Base-by-base conservation (phyloP, 2,888 invertebrate genomes). In the Acronicta leporina region DNA sequence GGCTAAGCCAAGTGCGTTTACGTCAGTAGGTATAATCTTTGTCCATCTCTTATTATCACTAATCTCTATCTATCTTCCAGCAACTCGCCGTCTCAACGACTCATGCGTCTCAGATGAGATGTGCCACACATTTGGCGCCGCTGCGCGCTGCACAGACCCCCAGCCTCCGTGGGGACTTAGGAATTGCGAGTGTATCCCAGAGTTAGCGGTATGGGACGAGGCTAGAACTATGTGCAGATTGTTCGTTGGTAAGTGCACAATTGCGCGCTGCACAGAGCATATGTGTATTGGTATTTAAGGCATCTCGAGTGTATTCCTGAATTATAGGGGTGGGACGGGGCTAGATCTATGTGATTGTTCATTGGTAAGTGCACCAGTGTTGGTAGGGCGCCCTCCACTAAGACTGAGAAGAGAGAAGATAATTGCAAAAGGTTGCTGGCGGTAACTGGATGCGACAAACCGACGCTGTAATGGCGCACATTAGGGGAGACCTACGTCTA, bases 71-170 rank as follows among this genome's bases (percentile, higher is more conserved):
- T 5, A 25, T 13, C 35, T 77, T 64, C 0, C 84, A 94, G 94
- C 87, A 0, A 84, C 88, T 0, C 85, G 91, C 0, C 70, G 73
- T 0, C 72, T 90, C 5, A 73, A 79, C 0, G 94, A 94, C 46
- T 81, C 88, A 0, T 94, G 94, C 20, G 59, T 87, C 0, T 15
- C 68, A 0, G 91, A 94, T 45, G 59, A 47, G 0, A 83, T 82
- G 75, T 95, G 94, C 45, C 86, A 86, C 47, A 92, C 94, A 0
- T 94, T 94, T 52, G 94, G 94, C 0, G 79, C 77, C 0, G 85
- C 86, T 0, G 65, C 86, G 0, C 64, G 76, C 0, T 95, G 94
- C 27, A 86, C 87, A 0, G 62, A 65, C 0, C 84, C 88, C 0
- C 75, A 76, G 25, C 70, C 53, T 0, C 80, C 77, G 0, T 92